phyloP scores from a whole-genome alignment of 2,797 vertebrate species.

The Manis crassicaudata region DNA sequence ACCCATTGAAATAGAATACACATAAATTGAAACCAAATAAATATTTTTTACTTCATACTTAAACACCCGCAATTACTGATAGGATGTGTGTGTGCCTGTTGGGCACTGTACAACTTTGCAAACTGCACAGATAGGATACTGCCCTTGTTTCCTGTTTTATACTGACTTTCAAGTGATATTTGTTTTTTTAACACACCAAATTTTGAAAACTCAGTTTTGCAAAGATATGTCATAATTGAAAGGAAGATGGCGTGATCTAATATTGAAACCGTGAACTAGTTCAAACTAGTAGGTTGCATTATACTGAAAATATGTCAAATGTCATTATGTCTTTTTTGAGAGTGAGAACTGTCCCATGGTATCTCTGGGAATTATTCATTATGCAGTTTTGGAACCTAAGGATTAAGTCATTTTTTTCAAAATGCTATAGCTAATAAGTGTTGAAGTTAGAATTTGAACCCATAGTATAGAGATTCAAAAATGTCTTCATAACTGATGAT shows the following conservation, averaged over 20 bases:
- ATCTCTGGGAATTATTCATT: neutral
- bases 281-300: neutral
- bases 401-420: slow-evolving; percentile 29
- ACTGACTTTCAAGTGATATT: neutral
- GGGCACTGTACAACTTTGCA: neutral
- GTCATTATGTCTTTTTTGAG: neutral
- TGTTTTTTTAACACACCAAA: neutral
- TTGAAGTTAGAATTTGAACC: neutral
- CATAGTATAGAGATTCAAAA: neutral
- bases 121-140: neutral
- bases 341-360: neutral
- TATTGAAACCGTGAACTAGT: neutral
- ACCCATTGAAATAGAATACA: neutral
- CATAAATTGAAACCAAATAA: neutral
- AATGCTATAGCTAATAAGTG: neutral
- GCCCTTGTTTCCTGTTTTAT: neutral
- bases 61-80: neutral
- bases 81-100: neutral
- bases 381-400: neutral
- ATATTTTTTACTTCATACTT: neutral
- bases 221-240: neutral
- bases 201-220: neutral
- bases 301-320: neutral
- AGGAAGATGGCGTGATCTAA: neutral
- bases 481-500: neutral